phyloP scores from a whole-genome alignment of 2,888 invertebrate genomes.

The Troides aeacus region DNA sequence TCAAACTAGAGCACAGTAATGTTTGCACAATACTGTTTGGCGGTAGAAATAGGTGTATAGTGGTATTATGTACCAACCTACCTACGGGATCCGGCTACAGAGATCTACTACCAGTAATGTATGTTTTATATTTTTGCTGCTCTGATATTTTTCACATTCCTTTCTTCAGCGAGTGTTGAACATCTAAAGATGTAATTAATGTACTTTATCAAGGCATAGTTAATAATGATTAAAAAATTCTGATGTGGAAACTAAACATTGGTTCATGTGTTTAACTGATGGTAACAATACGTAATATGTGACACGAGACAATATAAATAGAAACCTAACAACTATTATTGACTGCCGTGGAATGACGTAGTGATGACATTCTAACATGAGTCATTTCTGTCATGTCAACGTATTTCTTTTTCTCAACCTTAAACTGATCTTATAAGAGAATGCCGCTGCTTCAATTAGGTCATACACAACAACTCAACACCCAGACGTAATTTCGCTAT shows the following conservation, averaged over 20 bases:
- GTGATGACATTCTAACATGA: not conserved
- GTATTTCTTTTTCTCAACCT: not conserved
- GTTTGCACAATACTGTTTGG: too few species aligned
- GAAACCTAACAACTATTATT: constrained; percentile 12
- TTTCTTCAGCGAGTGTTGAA: too few species aligned
- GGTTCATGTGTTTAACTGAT: not conserved
- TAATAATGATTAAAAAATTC: not conserved
- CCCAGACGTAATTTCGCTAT: too few species aligned
- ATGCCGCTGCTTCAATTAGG: not conserved
- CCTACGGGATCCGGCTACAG: too few species aligned
- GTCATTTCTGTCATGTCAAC: not conserved
- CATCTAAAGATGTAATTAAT: too few species aligned
- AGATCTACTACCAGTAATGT: too few species aligned
- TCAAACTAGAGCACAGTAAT: too few species aligned
- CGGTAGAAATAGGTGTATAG: too few species aligned
- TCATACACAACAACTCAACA: not conserved
- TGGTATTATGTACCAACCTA: too few species aligned
- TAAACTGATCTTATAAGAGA: not conserved
- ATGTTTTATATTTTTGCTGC: too few species aligned
- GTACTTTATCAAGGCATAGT: not conserved
- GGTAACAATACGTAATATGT: constrained; percentile 1
- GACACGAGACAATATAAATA: constrained; percentile 1
- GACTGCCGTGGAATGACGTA: constrained; percentile 11
- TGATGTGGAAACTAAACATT: not conserved
- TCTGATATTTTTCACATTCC: too few species aligned